Evolutionary conservation across 1,140 invertebrate genomes (phyloP).

Genomic region (Ips nitidus): DNA sequence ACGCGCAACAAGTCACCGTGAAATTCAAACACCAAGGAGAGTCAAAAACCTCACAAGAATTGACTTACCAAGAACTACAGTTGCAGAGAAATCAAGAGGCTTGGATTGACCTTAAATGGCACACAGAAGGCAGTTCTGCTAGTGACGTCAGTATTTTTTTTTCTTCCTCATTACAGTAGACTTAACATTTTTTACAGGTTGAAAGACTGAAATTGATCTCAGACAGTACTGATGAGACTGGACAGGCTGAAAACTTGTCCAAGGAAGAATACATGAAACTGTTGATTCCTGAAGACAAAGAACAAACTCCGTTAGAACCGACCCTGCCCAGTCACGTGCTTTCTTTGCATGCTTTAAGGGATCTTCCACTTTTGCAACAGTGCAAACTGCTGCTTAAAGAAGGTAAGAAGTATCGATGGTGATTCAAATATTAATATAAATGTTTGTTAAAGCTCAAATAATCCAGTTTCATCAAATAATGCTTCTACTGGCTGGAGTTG

Average conservation of each 20-base stretch:
- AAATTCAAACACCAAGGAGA: conserved; percentile 55
- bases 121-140: conserved; percentile 49
- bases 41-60: conserved; percentile 71
- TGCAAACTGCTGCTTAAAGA: conserved; percentile 72
- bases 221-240: conserved; percentile 57
- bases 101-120: conserved; percentile 71
- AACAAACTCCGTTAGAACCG: conserved; percentile 60
- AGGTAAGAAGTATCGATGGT: conserved; percentile 56
- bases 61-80: conserved; percentile 67
- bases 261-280: conserved; percentile 66
- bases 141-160: conserved; percentile 37
- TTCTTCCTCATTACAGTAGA: too few relatives aligned
- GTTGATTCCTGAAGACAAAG: conserved; percentile 65
- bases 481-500: conserved; percentile 56
- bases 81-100: conserved; percentile 73
- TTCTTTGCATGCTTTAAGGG: conserved; percentile 65
- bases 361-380: conserved; percentile 70
- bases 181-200: conserved; percentile 33
- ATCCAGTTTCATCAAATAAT: conserved; percentile 72
- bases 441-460: conserved; percentile 65
- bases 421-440: background rate
- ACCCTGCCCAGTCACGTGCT: conserved; percentile 53
- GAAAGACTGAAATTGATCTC: conserved; percentile 59
- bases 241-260: conserved; percentile 58
- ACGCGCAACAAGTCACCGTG: conserved; percentile 47